These are phyloP conservation scores for Ia io DNA, from an alignment of 2,113 vertebrate genomes.

Conservation along the genomic window DNA sequence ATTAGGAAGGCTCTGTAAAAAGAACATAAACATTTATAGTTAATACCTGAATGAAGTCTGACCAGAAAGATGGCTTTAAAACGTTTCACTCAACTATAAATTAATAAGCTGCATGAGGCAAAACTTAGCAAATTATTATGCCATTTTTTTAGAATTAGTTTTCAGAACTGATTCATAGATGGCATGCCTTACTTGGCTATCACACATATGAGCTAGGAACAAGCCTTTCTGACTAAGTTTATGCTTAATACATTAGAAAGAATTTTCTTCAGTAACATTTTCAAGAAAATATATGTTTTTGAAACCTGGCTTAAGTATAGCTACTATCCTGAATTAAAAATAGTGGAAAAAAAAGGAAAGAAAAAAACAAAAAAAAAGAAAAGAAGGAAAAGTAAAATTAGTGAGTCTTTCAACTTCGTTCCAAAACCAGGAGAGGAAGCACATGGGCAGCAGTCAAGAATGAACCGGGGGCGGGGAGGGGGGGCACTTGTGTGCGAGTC, in stretches of 20 bases:
- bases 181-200: background rate
- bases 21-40: background rate
- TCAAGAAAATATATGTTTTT: background rate
- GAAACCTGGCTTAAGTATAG: background rate
- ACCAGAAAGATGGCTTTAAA: background rate
- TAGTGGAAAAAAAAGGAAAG: no score
- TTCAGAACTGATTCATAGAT: background rate
- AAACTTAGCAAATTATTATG: background rate
- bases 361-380: background rate
- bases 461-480: accelerated
- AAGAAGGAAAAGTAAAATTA: no score
- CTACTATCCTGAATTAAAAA: background rate
- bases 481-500: accelerated
- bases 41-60: background rate
- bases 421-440: background rate
- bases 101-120: background rate
- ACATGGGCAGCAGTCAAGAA: accelerated
- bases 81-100: background rate
- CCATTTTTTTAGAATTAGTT: background rate
- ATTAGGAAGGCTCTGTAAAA: constrained; percentile 87
- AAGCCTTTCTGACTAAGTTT: background rate
- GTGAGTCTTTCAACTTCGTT: background rate
- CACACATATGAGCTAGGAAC: background rate
- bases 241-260: background rate
- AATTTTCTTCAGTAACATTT: constrained; percentile 27